Base-by-base conservation (phyloP, 1,140 invertebrate species). In the Caenorhabditis remanei region DNA sequence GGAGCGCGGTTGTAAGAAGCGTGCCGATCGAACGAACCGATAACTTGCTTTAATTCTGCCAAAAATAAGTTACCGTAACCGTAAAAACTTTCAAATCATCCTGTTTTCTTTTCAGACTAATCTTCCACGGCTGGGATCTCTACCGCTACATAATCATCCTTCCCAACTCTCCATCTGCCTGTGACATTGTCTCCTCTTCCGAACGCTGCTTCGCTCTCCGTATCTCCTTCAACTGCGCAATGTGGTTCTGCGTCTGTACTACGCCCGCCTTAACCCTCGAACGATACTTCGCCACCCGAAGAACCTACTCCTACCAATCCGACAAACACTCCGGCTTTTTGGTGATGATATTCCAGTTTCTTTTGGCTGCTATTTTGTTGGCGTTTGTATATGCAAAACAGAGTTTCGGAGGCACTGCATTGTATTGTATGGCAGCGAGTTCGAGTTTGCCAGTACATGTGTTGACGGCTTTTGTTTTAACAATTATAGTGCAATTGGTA, bases 221-320 rank as follows among this genome's bases (percentile, higher is more conserved):
- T 13, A 24, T 63, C 61, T 11, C 21, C 14, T 63, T 63, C 24
- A 63, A 63, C 61, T 63, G 21, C 7, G 61, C 61, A 3, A 63
- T 63, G 61, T 63, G 61, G 61, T 63, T 63, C 61, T 63, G 61
- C 32, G 61, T 63, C 21, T 63, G 21, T 24, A 63, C 61, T 14
- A 63, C 61, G 1, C 61, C 61, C 32, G 61, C 61, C 2, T 32
- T 63, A 32, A 63, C 61, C 24, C 61, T 63, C 0, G 61, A 63
- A 63, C 21, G 61, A 32, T 63, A 32, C n/a, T 14, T 63, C 1
- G 61, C 61, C 21, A 63, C 61, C 24, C 19, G 24, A 14, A 63
- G 24, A 21, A 63, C 24, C 19, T 63, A 11, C 61, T 21, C 21
- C n/a, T 63, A 63, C 32, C 61, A 63, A 13, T 32, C 21, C 2